These are phyloP conservation scores for Murina feae DNA, from an alignment of 2,113 vertebrate genomes.

Conservation along the genomic window DNA sequence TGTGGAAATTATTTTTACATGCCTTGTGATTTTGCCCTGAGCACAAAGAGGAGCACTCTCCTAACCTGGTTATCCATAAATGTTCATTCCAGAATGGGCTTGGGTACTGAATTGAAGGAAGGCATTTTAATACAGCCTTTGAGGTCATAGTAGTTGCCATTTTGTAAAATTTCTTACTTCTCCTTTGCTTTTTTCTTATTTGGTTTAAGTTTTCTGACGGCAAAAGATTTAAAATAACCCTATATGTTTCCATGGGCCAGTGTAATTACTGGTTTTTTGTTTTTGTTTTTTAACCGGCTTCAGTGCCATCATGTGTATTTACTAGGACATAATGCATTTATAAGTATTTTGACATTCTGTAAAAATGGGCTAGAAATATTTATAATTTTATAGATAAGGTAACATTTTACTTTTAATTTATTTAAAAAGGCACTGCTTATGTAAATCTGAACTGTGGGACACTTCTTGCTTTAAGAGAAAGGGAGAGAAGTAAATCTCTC, in stretches of 20 bases:
- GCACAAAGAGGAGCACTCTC: constrained; percentile 26
- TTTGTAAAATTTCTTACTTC: constrained; percentile 46
- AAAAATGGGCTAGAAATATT: constrained; percentile 76
- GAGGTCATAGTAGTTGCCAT: constrained; percentile 14
- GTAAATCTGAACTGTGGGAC: constrained; percentile 59
- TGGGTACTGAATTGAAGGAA: constrained; percentile 57
- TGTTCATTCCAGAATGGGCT: constrained; percentile 61
- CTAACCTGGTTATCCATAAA: constrained; percentile 18
- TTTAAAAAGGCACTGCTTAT: constrained; percentile 71
- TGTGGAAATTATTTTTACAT: constrained; percentile 49
- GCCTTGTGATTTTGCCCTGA: constrained; percentile 5
- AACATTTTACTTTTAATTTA: constrained; percentile 82
- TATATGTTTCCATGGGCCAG: constrained; percentile 1
- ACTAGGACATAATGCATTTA: constrained; percentile 53
- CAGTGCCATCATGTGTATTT: constrained; percentile 50
- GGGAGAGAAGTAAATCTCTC: constrained; percentile 38
- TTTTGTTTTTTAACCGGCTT: constrained; percentile 50
- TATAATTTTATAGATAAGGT: constrained; percentile 76
- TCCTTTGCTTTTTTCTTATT: neutral
- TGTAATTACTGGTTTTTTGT: constrained; percentile 53
- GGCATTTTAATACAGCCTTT: neutral
- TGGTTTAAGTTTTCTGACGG: constrained; percentile 63
- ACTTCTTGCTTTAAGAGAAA: constrained; percentile 53
- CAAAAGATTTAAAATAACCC: constrained; percentile 60
- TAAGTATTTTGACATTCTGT: constrained; percentile 70